Evolutionary conservation across 2,888 invertebrate species (phyloP), one percentile per base, ranked within the genome.

Genomic region (Aleiodes leptofemur): DNA sequence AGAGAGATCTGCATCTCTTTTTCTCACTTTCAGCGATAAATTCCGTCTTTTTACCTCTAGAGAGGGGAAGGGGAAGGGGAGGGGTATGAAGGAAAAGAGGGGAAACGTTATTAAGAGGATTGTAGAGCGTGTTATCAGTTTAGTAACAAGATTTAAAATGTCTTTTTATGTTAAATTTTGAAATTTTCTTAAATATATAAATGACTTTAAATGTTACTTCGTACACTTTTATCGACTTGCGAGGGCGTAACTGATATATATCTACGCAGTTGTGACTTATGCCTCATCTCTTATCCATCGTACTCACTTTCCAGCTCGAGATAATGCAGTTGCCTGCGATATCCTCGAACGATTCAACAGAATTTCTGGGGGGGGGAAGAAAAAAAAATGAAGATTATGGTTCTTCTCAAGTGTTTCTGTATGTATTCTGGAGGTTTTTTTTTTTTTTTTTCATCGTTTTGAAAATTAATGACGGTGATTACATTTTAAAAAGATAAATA

Each of bases 311-410:
- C 81, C 83, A 78, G 76, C 83, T 66, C 74, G 78, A 77, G 87
- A 84, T 86, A 87, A 86, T 81, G 82, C 80, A 87, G 86, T 74
- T 82, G 76, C 77, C 85, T 81, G 73, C 77, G 77, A 79, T 86
- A 83, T 81, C 86, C 59, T 73, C 81, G 66, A 74, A 57, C 48
- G 80, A 81, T 78, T 56, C 48, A 68, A 76, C 69, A 78, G 79
- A 76, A 57, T 71, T 59, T 50, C 23, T 9, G 7, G 3, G 6
- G 4, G 4, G 23, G 23, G 23, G 2, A 23, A 23, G 23, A 23
- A 23, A 23, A 5, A 29, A 11, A 38, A 38, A 4, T 43, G 7
- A 43, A 9, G 13, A n/a, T 56, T 56, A 14, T 56, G 13, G 13
- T 8, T 57, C 13, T 11, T 13, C 13, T 61, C 8, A 5, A 38